Conservation (phyloP, 1,140 invertebrate genomes). For the Temnothorax curvispinosus region DNA sequence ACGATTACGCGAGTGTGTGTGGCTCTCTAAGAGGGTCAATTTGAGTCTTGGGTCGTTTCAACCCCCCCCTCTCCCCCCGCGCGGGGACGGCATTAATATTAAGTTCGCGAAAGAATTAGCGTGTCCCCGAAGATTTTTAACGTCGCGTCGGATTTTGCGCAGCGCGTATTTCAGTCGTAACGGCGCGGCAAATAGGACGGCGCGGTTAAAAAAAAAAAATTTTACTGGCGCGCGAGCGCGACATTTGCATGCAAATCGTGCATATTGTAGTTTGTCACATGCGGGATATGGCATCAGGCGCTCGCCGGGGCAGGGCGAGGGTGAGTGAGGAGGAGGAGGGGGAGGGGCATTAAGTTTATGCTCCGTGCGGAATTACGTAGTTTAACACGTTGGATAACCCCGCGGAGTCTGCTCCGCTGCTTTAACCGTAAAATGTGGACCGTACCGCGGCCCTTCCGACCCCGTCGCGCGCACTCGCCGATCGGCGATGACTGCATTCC, state of each 20-base stretch:
- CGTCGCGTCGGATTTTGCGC: constrained; percentile 16
- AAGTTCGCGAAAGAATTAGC: constrained; percentile 29
- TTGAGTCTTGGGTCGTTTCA: not conserved
- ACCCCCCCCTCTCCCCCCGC: not conserved
- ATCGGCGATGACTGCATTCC: not conserved
- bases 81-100: constrained; percentile 18
- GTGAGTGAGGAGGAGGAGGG: not conserved
- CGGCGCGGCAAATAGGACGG: not conserved
- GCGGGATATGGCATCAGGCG: not conserved
- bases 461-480: not conserved
- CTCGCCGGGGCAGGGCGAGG: not conserved
- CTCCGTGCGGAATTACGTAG: constrained; percentile 71
- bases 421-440: constrained; percentile 46
- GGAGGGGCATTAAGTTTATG: constrained; percentile 74
- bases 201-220: not conserved
- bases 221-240: not conserved
- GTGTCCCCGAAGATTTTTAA: not conserved
- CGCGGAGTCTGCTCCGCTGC: constrained; percentile 27
- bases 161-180: constrained; percentile 33
- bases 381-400: constrained; percentile 78
- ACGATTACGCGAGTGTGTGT: not conserved
- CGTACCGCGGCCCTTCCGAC: not conserved
- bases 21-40: not conserved
- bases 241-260: constrained; percentile 48
- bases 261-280: constrained; percentile 37